Conservation (phyloP, 1,140 invertebrate genomes). For the Paramacrobiotus metropolitanus region DNA sequence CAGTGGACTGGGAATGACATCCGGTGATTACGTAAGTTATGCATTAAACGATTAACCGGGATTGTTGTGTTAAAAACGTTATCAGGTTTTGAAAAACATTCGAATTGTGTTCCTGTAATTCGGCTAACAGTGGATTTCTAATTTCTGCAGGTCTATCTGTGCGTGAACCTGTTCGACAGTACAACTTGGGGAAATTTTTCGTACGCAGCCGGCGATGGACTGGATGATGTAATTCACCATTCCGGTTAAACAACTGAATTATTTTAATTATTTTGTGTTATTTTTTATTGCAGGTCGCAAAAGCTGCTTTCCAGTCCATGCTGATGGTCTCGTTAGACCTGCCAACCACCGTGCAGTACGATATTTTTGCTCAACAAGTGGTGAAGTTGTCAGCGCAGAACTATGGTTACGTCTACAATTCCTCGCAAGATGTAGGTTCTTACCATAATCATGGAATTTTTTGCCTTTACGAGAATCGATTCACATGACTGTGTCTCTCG, state of each 20-base stretch:
- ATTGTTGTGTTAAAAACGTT: not conserved
- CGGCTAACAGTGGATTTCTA: too few species aligned
- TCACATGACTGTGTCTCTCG: too few species aligned
- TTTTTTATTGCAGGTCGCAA: not conserved
- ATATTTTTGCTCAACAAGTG: not conserved
- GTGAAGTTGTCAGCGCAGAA: not conserved
- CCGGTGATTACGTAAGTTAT: conserved; percentile 1
- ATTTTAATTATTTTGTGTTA: not conserved
- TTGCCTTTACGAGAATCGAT: too few species aligned
- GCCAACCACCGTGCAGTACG: not conserved
- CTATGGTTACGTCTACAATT: not conserved
- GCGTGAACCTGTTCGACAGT: not conserved
- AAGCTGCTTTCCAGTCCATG: not conserved
- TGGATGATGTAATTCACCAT: not conserved
- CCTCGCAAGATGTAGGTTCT: not conserved
- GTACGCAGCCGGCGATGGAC: not conserved
- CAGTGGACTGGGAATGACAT: not conserved
- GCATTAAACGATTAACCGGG: not conserved
- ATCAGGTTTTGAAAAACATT: not conserved
- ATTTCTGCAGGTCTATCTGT: not conserved
- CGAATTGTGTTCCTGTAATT: not conserved
- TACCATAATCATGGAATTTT: too few species aligned
- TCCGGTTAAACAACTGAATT: not conserved
- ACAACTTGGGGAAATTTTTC: conserved; percentile 3
- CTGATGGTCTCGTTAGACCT: not conserved